Percentiles rank a stretch among this genome's conserved stretches.
phyloP scores from a whole-genome alignment of 2,113 vertebrate species.

The Sebastes fasciatus region DNA sequence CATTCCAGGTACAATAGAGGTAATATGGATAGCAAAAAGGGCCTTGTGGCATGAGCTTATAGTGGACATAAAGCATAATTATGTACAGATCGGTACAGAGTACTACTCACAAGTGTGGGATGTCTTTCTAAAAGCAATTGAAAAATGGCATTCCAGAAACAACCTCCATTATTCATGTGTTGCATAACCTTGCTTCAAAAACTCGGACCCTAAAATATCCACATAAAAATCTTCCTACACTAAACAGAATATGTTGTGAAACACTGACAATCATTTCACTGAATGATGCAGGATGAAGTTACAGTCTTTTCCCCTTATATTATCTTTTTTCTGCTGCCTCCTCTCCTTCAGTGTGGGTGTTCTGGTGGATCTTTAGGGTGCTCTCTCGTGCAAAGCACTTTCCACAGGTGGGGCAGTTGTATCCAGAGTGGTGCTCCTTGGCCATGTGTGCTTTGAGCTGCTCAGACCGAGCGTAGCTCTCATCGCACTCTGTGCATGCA shows the following conservation, averaged over 20 bases:
- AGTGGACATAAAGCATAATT: slow-evolving; percentile 9
- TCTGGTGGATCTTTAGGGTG: slow-evolving; percentile 83
- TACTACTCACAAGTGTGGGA: slow-evolving; percentile 16
- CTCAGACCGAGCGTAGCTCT: slow-evolving; percentile 68
- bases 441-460: slow-evolving; percentile 75
- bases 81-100: slow-evolving; percentile 21
- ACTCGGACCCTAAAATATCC: slow-evolving; percentile 11
- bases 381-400: slow-evolving; percentile 85
- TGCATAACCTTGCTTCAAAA: slow-evolving; percentile 33
- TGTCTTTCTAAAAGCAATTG: slow-evolving; percentile 17
- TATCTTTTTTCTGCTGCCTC: slow-evolving; percentile 72
- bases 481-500: slow-evolving; percentile 70
- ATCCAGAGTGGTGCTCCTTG: slow-evolving; percentile 78
- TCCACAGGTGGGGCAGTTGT: slow-evolving; percentile 84
- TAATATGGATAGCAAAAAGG: slow-evolving; percentile 30
- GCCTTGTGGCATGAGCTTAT: not conserved
- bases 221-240: slow-evolving; percentile 26
- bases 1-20: slow-evolving; percentile 25
- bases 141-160: slow-evolving; percentile 10
- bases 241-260: not conserved
- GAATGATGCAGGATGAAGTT: not conserved
- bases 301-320: slow-evolving; percentile 36
- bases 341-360: slow-evolving; percentile 72
- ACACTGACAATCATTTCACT: slow-evolving; percentile 22
- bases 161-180: slow-evolving; percentile 7